phyloP scores from a whole-genome alignment of 2,113 vertebrate genomes.

The Notiomystis cincta region DNA sequence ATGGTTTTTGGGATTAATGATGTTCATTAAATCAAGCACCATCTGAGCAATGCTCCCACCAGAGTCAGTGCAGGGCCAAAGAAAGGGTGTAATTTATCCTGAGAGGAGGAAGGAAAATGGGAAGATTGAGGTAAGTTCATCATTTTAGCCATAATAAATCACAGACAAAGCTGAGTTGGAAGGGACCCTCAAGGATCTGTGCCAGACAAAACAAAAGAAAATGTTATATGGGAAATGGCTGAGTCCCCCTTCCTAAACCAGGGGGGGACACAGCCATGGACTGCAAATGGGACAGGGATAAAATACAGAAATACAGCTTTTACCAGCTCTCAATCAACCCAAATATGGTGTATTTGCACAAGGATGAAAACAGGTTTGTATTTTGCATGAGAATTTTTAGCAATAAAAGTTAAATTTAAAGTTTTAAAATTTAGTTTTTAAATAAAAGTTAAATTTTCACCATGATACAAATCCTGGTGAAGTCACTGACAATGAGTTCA shows the following conservation, averaged over 20 bases:
- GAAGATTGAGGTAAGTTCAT: neutral
- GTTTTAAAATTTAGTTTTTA: no score
- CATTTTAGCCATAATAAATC: neutral
- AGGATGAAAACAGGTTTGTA: neutral
- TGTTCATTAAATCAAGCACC: neutral
- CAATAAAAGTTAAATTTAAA: neutral
- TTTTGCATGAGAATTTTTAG: neutral
- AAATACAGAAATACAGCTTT: neutral
- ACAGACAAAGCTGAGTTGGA: neutral
- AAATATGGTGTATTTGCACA: fast-evolving
- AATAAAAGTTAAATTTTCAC: neutral
- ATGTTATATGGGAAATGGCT: no score
- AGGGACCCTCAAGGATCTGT: neutral
- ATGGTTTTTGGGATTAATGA: neutral
- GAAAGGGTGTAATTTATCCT: no score
- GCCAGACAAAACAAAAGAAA: neutral
- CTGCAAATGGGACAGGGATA: neutral
- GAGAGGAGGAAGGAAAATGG: neutral
- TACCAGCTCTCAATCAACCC: neutral
- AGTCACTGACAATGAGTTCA: neutral
- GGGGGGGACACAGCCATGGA: neutral
- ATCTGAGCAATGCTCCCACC: neutral
- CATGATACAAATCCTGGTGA: neutral
- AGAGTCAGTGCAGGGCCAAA: neutral
- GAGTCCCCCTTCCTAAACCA: neutral